These are phyloP conservation scores for Bucorvus abyssinicus DNA, from an alignment of 2,797 vertebrate species.

Conservation along the genomic window DNA sequence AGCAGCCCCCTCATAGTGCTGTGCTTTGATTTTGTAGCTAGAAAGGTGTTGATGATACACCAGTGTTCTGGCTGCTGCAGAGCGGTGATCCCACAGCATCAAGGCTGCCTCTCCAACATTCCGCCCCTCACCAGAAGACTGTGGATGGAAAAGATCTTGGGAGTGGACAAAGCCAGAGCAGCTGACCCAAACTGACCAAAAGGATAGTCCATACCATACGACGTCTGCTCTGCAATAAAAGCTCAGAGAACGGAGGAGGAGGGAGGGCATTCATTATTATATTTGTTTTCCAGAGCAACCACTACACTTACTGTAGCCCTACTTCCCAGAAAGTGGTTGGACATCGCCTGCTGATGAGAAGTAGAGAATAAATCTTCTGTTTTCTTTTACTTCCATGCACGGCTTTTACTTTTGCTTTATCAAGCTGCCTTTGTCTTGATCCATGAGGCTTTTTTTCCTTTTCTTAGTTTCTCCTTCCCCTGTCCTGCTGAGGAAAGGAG, in stretches of 20 bases:
- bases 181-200: background rate
- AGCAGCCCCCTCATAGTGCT: background rate
- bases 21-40: no score
- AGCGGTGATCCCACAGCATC: background rate
- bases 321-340: background rate
- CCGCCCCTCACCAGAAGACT: background rate
- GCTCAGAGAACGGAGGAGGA: background rate
- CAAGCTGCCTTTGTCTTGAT: background rate
- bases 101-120: background rate
- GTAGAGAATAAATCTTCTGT: background rate
- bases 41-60: background rate
- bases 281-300: background rate
- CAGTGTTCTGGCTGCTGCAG: background rate
- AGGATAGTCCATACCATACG: background rate
- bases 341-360: background rate
- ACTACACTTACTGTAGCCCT: background rate
- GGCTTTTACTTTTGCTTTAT: background rate
- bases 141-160: background rate
- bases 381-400: background rate
- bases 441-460: background rate
- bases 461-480: background rate
- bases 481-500: background rate
- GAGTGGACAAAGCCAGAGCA: background rate
- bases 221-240: background rate
- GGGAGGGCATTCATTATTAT: background rate